These are phyloP conservation scores for Ophioninae sp. DNA, from an alignment of 2,888 invertebrate species.

Conservation along the genomic window DNA sequence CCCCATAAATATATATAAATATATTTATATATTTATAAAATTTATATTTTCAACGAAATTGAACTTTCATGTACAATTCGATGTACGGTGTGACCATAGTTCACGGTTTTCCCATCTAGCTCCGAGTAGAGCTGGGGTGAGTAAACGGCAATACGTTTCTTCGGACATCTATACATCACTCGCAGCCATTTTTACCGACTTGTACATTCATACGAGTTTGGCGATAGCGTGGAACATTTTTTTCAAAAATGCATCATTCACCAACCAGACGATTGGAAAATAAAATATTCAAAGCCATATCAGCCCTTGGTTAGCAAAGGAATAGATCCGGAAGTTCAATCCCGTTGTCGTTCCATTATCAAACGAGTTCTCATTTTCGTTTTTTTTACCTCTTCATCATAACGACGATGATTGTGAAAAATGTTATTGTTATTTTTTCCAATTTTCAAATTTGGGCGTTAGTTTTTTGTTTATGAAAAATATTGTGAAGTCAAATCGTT, in stretches of 20 bases:
- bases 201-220: background rate
- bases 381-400: too few species aligned
- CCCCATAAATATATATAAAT: background rate
- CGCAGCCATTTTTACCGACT: conserved; percentile 25
- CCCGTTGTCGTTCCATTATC: background rate
- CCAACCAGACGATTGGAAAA: conserved; percentile 34
- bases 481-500: too few species aligned
- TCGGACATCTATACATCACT: background rate
- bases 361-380: too few species aligned
- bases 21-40: too few species aligned
- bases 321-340: background rate
- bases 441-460: too few species aligned
- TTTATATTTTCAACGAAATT: conserved; percentile 5
- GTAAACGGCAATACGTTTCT: conserved; percentile 41
- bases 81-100: background rate
- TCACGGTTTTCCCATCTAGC: conserved; percentile 9
- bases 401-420: too few species aligned
- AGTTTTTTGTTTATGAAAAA: too few species aligned
- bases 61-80: conserved; percentile 5
- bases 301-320: background rate
- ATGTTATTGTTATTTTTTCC: too few species aligned
- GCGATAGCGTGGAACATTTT: background rate
- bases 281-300: conserved; percentile 12
- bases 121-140: conserved; percentile 24
- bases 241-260: conserved; percentile 51